A percentile compares a stretch with the other conserved stretches of the same genome.
phyloP scores from a whole-genome alignment of 2,113 vertebrate genomes.

The Alligator mississippiensis region DNA sequence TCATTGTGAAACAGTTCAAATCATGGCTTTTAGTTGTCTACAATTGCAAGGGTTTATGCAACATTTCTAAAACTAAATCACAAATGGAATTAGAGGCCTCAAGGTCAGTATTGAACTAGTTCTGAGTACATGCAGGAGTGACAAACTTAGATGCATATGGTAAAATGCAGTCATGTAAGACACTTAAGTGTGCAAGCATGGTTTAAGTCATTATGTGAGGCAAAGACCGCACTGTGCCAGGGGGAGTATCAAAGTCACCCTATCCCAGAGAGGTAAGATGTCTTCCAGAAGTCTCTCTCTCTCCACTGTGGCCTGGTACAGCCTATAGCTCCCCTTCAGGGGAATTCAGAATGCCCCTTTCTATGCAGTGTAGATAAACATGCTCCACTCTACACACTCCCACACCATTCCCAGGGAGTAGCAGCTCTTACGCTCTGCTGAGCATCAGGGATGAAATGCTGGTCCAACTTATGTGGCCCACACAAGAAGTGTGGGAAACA shows the following conservation, averaged over 20 bases:
- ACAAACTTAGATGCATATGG: no score
- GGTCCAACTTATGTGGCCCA: background rate
- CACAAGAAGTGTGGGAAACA: background rate
- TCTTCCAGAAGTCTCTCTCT: background rate
- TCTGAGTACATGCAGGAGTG: no score
- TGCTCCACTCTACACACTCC: background rate
- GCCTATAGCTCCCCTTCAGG: background rate
- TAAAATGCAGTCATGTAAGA: no score
- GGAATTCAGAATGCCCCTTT: background rate
- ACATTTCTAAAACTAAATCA: no score
- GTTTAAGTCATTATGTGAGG: no score
- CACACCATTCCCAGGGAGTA: background rate
- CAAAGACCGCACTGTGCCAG: background rate
- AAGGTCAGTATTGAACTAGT: no score
- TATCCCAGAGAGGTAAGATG: background rate
- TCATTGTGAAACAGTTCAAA: no score
- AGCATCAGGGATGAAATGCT: fast-evolving
- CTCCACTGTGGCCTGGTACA: background rate
- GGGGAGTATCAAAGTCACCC: background rate
- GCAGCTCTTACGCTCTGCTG: background rate
- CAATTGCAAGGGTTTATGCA: no score
- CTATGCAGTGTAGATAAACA: no score
- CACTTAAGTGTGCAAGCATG: no score
- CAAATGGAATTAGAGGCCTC: no score
- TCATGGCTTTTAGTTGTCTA: no score